Percentiles rank a stretch among this genome's conserved stretches.
Conservation (phyloP, 2,797 vertebrate species). For the Allobates femoralis region DNA sequence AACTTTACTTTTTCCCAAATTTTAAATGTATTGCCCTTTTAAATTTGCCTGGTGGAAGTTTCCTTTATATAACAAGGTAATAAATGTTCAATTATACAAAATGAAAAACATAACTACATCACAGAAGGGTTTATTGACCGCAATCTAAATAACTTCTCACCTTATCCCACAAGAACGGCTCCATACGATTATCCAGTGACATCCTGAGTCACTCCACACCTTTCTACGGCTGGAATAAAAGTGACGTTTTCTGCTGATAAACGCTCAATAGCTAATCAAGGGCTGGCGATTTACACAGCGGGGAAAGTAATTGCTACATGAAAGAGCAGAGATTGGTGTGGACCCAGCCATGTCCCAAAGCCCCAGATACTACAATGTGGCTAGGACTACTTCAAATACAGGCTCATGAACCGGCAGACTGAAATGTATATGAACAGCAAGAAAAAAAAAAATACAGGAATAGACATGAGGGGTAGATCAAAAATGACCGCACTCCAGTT, state of each 20-base stretch:
- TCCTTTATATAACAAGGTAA: not conserved
- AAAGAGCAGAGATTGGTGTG: conserved; percentile 42
- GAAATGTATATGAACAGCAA: no score
- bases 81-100: not conserved
- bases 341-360: conserved; percentile 39
- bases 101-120: not conserved
- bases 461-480: no score
- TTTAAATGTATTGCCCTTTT: not conserved
- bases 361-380: conserved; percentile 3
- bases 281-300: conserved; percentile 27
- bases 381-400: conserved; percentile 17
- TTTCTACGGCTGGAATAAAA: not conserved
- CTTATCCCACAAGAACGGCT: not conserved
- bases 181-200: not conserved
- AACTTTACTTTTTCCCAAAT: not conserved
- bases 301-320: conserved; percentile 54
- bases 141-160: not conserved
- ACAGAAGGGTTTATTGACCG: not conserved
- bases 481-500: no score
- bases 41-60: not conserved
- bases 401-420: not conserved
- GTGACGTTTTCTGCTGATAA: conserved; percentile 32
- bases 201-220: conserved; percentile 8
- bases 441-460: no score
- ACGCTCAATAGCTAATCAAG: conserved; percentile 47